Percentiles rank a stretch among this genome's conserved stretches.
Evolutionary conservation across 2,113 vertebrate species (phyloP).

Genomic region (Lampris megalopsis): DNA sequence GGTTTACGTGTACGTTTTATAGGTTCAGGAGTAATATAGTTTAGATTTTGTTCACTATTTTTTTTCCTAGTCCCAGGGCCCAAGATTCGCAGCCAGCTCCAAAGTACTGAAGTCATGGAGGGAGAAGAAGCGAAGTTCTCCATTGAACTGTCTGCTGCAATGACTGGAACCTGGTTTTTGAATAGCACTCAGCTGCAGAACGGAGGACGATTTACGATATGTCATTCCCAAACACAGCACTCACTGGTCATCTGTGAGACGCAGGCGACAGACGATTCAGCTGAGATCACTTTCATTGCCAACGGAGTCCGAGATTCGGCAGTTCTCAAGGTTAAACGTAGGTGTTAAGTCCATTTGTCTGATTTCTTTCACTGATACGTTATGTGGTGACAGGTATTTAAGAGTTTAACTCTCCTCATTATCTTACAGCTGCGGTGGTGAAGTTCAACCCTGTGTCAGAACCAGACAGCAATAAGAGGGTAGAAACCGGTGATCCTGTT

Average conservation of each 20-base stretch:
- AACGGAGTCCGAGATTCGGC: slow-evolving; percentile 84
- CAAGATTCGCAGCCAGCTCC: slow-evolving; percentile 81
- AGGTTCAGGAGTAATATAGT: too few species aligned
- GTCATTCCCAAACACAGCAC: slow-evolving; percentile 78
- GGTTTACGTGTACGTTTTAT: too few species aligned
- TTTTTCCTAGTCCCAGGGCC: slow-evolving; percentile 84
- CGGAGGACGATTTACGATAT: slow-evolving; percentile 65
- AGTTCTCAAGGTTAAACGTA: slow-evolving; percentile 86
- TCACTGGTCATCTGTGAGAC: slow-evolving; percentile 77
- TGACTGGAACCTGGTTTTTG: slow-evolving; percentile 89
- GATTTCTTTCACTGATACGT: neutral
- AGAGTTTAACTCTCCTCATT: neutral
- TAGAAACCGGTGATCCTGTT: slow-evolving; percentile 69
- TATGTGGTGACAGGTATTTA: neutral
- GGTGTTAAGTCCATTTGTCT: slow-evolving; percentile 3
- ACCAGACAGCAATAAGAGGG: slow-evolving; percentile 68
- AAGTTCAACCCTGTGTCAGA: slow-evolving; percentile 77
- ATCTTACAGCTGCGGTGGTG: slow-evolving; percentile 67
- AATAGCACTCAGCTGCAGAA: slow-evolving; percentile 82
- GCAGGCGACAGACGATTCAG: slow-evolving; percentile 68
- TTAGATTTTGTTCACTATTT: neutral
- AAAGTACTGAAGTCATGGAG: slow-evolving; percentile 69
- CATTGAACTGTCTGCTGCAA: slow-evolving; percentile 84
- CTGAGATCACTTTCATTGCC: slow-evolving; percentile 87
- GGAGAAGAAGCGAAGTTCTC: slow-evolving; percentile 86